A percentile compares a stretch with the other conserved stretches of the same genome.
Conservation (phyloP, 2,797 vertebrate species). For the Furcifer pardalis region DNA sequence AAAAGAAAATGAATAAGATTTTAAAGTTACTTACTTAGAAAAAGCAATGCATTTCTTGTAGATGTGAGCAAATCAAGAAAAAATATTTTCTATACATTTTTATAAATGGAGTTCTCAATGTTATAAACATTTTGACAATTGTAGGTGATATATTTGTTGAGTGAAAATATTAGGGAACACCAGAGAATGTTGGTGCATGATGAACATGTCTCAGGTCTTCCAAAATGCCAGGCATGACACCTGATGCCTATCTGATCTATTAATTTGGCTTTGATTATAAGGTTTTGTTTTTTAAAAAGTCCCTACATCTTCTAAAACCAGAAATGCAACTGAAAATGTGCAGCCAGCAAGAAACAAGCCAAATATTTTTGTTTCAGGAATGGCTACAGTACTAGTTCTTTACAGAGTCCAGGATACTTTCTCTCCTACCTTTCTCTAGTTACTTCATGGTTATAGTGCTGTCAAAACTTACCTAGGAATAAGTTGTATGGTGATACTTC, state of each 20-base stretch:
- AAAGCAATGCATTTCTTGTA: neutral
- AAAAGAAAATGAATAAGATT: neutral
- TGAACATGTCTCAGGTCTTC: neutral
- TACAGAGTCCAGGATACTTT: too few species aligned
- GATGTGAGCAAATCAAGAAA: neutral
- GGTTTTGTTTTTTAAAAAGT: neutral
- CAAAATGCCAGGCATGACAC: neutral
- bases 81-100: neutral
- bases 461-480: too few species aligned
- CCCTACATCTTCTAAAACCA: neutral
- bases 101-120: neutral
- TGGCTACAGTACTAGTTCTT: too few species aligned
- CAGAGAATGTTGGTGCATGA: neutral
- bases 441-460: too few species aligned
- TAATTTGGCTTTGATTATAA: neutral
- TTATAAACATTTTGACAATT: too few species aligned
- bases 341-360: neutral
- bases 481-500: too few species aligned
- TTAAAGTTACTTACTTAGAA: neutral
- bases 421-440: too few species aligned
- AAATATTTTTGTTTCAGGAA: too few species aligned
- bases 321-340: neutral
- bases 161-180: neutral
- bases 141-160: neutral
- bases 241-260: neutral